Conservation (phyloP, 2,888 invertebrate genomes). For the Beris morrisii region DNA sequence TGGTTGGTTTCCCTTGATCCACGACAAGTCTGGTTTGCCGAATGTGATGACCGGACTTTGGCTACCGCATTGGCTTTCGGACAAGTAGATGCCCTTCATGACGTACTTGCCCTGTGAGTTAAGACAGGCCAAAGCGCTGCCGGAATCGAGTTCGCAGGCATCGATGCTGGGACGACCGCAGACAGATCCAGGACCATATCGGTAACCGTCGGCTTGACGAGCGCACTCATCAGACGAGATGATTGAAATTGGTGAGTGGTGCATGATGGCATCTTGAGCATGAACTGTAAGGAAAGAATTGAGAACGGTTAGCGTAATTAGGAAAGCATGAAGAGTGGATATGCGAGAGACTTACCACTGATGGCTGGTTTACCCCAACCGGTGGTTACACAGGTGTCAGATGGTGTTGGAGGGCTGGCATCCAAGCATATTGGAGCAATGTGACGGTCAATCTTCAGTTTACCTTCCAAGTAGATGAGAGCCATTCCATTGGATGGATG, state of each 20-base stretch:
- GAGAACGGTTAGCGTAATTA: background rate
- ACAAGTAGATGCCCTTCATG: slow-evolving; percentile 74
- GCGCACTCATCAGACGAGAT: slow-evolving; percentile 66
- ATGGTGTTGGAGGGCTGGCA: slow-evolving; percentile 59
- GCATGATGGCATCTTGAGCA: slow-evolving; percentile 73
- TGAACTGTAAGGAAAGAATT: slow-evolving; percentile 61
- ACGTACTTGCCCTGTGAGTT: slow-evolving; percentile 68
- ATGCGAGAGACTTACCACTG: slow-evolving; percentile 63
- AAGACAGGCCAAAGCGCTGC: slow-evolving; percentile 79
- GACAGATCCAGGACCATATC: slow-evolving; percentile 62
- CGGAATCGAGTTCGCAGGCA: slow-evolving; percentile 78
- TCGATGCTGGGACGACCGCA: slow-evolving; percentile 72
- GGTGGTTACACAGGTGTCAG: slow-evolving; percentile 71
- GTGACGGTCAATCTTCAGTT: slow-evolving; percentile 67
- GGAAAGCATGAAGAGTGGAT: background rate
- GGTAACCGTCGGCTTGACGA: slow-evolving; percentile 54
- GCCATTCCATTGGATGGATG: slow-evolving; percentile 78
- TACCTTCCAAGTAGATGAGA: slow-evolving; percentile 67
- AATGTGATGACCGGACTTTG: slow-evolving; percentile 63
- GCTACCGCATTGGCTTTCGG: slow-evolving; percentile 68
- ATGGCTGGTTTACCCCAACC: slow-evolving; percentile 83
- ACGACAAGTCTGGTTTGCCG: slow-evolving; percentile 64
- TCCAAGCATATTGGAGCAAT: slow-evolving; percentile 75
- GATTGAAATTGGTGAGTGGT: slow-evolving; percentile 69
- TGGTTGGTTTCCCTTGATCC: slow-evolving; percentile 50